A percentile compares a stretch with the other conserved stretches of the same genome.
phyloP scores from a whole-genome alignment of 2,113 vertebrate genomes.

The Takifugu flavidus region DNA sequence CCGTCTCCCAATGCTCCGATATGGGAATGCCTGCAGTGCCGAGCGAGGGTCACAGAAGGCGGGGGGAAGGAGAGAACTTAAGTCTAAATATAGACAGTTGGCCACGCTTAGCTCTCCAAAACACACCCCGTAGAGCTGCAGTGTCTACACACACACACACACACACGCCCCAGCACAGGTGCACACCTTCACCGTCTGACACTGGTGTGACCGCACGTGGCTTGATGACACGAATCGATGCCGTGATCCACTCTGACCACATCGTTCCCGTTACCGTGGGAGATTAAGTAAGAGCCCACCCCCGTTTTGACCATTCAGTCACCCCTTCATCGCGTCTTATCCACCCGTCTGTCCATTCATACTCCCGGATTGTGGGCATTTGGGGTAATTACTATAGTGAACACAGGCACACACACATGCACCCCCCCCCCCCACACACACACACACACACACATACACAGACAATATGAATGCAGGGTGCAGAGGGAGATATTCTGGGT shows the following conservation, averaged over 20 bases:
- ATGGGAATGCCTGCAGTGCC: conserved; percentile 71
- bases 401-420: conserved; percentile 25
- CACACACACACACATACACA: conserved; percentile 13
- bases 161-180: not conserved
- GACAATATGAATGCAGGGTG: conserved; percentile 44
- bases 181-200: too few species aligned
- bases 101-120: conserved; percentile 64
- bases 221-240: conserved; percentile 13
- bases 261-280: conserved; percentile 13
- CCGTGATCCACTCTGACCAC: conserved; percentile 11
- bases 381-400: conserved; percentile 59
- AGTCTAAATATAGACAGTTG: conserved; percentile 78
- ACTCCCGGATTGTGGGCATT: conserved; percentile 51
- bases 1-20: conserved; percentile 64
- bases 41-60: conserved; percentile 61
- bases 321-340: conserved; percentile 7
- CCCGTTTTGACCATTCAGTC: conserved; percentile 14
- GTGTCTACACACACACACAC: conserved; percentile 37
- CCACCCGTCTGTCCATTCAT: conserved; percentile 19
- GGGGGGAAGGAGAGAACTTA: conserved; percentile 50
- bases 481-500: conserved; percentile 68
- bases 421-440: conserved; percentile 33
- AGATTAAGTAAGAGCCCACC: conserved; percentile 15
- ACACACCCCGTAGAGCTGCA: conserved; percentile 59
- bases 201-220: not conserved